Evolutionary conservation across 2,797 vertebrate species (phyloP).

Genomic region (Bovichtus variegatus): DNA sequence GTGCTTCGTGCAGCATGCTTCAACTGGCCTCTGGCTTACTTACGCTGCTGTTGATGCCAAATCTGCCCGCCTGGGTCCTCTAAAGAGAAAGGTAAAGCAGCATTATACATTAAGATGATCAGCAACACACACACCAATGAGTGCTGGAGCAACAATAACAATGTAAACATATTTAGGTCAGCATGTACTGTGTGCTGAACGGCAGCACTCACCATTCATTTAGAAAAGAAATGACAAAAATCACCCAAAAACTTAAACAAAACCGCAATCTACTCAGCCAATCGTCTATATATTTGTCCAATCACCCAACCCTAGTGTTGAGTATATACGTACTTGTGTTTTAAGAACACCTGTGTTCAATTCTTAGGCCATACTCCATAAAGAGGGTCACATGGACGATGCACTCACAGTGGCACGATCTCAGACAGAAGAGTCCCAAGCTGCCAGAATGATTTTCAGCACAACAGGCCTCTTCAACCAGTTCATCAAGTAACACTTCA

Average conservation of each 20-base stretch:
- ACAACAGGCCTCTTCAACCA: slow-evolving; percentile 92
- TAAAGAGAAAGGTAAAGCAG: slow-evolving; percentile 90
- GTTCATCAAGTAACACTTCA: slow-evolving; percentile 90
- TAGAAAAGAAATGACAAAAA: no score
- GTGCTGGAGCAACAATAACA: neutral
- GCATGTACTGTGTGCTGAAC: neutral
- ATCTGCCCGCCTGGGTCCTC: slow-evolving; percentile 90
- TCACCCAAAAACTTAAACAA: no score
- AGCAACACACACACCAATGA: neutral
- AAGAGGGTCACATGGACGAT: slow-evolving; percentile 97
- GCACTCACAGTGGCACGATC: slow-evolving; percentile 92
- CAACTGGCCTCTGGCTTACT: slow-evolving; percentile 91
- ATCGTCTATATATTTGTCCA: no score
- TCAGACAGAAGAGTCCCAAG: slow-evolving; percentile 93
- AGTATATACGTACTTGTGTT: neutral
- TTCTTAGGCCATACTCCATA: slow-evolving; percentile 92
- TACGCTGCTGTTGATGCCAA: slow-evolving; percentile 94
- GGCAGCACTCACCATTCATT: no score
- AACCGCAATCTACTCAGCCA: no score
- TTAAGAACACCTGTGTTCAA: slow-evolving; percentile 18
- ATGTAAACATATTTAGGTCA: neutral
- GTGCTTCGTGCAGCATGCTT: slow-evolving; percentile 93
- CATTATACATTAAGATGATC: neutral
- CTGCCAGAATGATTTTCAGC: slow-evolving; percentile 94
- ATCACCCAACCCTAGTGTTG: no score